Conservation (phyloP, 2,888 invertebrate species). For the Cetonia aurata region DNA sequence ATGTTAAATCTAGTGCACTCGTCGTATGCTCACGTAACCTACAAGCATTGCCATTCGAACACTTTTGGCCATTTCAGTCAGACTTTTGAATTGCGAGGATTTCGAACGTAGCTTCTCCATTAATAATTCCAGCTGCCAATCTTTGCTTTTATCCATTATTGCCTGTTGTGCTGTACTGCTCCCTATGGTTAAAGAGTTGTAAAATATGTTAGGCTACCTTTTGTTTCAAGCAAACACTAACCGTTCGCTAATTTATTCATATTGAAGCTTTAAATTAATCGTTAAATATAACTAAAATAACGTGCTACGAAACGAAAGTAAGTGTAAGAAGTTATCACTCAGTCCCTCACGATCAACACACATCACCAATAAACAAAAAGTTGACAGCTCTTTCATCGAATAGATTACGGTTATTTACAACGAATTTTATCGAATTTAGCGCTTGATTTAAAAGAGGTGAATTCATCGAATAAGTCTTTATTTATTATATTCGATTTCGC, state of each 20-base stretch:
- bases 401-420: constrained; percentile 33
- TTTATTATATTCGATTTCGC: no score
- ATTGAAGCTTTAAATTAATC: constrained; percentile 41
- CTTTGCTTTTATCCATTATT: constrained; percentile 73
- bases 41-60: constrained; percentile 89
- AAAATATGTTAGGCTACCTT: constrained; percentile 28
- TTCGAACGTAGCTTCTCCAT: constrained; percentile 94
- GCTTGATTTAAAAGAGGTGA: neutral
- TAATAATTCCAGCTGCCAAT: constrained; percentile 86
- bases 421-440: constrained; percentile 18
- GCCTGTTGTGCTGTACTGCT: constrained; percentile 39
- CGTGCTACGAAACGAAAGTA: constrained; percentile 36
- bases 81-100: constrained; percentile 82
- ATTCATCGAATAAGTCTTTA: neutral
- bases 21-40: constrained; percentile 60
- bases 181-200: constrained; percentile 13
- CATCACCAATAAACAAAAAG: constrained; percentile 58
- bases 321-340: constrained; percentile 33
- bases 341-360: constrained; percentile 40
- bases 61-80: constrained; percentile 89
- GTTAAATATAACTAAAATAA: constrained; percentile 36
- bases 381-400: constrained; percentile 52
- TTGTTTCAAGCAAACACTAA: constrained; percentile 47
- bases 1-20: constrained; percentile 6
- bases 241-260: constrained; percentile 59